Evolutionary conservation across 2,113 vertebrate species (phyloP).

Genomic region (Mirza zaza): DNA sequence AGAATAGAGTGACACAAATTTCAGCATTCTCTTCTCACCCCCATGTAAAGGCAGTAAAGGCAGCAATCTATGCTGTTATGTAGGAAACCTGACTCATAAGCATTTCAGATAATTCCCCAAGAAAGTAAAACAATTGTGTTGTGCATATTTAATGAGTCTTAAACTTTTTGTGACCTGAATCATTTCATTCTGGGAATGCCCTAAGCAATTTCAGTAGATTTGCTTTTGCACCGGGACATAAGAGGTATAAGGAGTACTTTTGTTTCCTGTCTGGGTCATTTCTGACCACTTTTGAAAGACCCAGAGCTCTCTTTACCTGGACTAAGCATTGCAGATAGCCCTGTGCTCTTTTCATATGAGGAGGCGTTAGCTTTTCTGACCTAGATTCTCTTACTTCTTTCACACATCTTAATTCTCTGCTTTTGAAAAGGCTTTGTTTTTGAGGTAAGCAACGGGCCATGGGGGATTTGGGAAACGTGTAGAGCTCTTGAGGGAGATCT

Average conservation of each 20-base stretch:
- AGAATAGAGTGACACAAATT: neutral
- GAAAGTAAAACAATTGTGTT: neutral
- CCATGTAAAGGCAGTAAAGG: neutral
- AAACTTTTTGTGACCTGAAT: neutral
- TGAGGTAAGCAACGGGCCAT: neutral
- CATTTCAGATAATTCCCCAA: neutral
- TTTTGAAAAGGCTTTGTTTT: constrained; percentile 55
- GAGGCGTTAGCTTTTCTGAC: constrained; percentile 10
- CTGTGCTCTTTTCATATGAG: neutral
- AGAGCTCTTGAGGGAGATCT: neutral
- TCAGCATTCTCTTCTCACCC: neutral
- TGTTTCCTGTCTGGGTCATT: neutral
- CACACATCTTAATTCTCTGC: constrained; percentile 4
- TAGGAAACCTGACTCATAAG: neutral
- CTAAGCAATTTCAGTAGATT: neutral
- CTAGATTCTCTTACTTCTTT: constrained; percentile 31
- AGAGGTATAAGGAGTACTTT: neutral
- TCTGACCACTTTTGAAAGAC: neutral
- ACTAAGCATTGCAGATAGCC: neutral
- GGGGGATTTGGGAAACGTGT: neutral
- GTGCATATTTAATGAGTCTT: neutral
- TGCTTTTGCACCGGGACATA: neutral
- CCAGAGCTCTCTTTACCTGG: neutral
- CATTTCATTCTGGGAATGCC: neutral
- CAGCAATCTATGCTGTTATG: neutral